These are phyloP conservation scores for Dasyornis broadbenti DNA, from an alignment of 2,113 vertebrate genomes.

Conservation along the genomic window DNA sequence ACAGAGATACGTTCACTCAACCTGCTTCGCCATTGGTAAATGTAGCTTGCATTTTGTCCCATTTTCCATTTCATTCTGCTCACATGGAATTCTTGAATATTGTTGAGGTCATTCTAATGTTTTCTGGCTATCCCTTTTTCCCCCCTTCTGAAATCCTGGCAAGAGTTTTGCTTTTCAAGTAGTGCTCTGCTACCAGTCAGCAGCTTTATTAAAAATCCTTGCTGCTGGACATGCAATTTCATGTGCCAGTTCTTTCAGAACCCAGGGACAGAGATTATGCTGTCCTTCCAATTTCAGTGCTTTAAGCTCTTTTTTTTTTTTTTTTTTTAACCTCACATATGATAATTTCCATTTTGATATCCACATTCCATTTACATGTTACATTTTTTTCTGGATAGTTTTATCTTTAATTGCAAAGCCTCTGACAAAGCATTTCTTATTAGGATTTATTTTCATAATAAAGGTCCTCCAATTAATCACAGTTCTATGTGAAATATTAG, in stretches of 20 bases:
- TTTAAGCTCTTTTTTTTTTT: constrained; percentile 26
- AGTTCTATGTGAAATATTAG: constrained; percentile 17
- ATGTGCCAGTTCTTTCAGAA: constrained; percentile 32
- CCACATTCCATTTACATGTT: not conserved
- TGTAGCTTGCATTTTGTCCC: not conserved
- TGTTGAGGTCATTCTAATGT: not conserved
- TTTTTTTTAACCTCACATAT: not conserved
- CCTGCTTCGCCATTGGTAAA: not conserved
- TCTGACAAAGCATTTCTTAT: constrained; percentile 15
- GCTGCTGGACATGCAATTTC: constrained; percentile 49
- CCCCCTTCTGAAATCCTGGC: not conserved
- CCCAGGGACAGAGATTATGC: constrained; percentile 27
- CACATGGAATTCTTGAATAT: not conserved
- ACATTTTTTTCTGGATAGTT: not conserved
- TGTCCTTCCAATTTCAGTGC: not conserved
- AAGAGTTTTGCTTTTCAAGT: not conserved
- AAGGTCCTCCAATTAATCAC: constrained; percentile 34
- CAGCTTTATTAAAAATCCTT: constrained; percentile 34
- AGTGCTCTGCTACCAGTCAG: not conserved
- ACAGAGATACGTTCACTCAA: not conserved
- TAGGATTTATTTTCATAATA: constrained; percentile 59
- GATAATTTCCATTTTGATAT: constrained; percentile 7
- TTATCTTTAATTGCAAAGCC: constrained; percentile 59
- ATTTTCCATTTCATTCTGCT: not conserved
- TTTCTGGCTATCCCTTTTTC: not conserved